Conservation (phyloP, 2,113 vertebrate genomes). For the Malurus elegans region DNA sequence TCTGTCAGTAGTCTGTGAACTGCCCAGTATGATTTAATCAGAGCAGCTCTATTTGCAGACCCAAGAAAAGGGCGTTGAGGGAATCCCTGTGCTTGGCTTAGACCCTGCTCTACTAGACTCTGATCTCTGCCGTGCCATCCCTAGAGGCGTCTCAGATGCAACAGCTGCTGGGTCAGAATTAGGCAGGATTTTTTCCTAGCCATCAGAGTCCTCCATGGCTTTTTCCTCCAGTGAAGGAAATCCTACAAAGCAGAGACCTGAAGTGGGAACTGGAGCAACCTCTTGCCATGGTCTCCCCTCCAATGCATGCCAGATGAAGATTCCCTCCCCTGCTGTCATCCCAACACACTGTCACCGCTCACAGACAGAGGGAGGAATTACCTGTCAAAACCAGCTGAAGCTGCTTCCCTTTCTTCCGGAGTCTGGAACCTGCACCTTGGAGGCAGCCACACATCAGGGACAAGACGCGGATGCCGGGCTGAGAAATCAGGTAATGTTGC, state of each 20-base stretch:
- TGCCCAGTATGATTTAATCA: neutral
- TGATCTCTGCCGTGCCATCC: slow-evolving; percentile 37
- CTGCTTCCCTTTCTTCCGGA: slow-evolving; percentile 6
- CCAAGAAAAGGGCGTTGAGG: neutral
- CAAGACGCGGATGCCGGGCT: neutral
- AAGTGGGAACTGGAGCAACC: neutral
- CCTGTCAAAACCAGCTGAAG: slow-evolving; percentile 54
- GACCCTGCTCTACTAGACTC: slow-evolving; percentile 9
- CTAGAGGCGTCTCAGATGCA: slow-evolving; percentile 37
- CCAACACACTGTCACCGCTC: neutral
- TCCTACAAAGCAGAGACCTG: neutral
- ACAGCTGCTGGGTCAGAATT: slow-evolving; percentile 60
- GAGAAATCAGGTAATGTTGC: neutral
- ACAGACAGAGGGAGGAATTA: slow-evolving; percentile 2
- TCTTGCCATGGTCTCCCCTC: neutral
- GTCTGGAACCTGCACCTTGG: slow-evolving; percentile 35
- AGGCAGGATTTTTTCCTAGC: slow-evolving; percentile 54
- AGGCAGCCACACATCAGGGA: slow-evolving; percentile 43
- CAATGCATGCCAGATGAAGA: neutral
- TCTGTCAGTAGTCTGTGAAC: neutral
- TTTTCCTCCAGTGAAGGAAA: neutral
- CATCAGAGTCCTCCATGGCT: neutral
- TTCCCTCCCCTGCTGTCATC: neutral
- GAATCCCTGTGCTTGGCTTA: neutral
- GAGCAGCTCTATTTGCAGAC: neutral